Conservation (phyloP, 2,888 invertebrate genomes). For the Tuberolachnus salignus region DNA sequence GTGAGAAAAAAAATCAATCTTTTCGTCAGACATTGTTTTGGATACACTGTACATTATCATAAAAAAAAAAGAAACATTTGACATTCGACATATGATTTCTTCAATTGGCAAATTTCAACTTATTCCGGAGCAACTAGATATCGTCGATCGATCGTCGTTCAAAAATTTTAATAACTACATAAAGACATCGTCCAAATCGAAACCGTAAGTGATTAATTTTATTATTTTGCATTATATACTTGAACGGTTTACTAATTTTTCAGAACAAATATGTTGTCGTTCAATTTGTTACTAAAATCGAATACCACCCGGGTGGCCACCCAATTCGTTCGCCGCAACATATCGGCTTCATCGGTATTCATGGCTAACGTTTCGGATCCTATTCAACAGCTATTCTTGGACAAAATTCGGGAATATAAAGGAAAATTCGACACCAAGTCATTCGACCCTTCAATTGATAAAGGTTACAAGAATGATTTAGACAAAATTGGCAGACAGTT, state of each 20-base stretch:
- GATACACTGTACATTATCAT: conserved; percentile 26
- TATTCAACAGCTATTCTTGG: conserved; percentile 90
- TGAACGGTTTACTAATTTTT: neutral
- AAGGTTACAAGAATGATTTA: conserved; percentile 49
- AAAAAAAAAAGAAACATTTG: conserved; percentile 1
- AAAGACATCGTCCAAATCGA: neutral
- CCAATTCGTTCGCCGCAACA: conserved; percentile 67
- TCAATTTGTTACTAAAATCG: conserved; percentile 46
- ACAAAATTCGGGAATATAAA: conserved; percentile 89
- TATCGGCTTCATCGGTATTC: conserved; percentile 74
- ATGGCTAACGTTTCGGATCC: conserved; percentile 81
- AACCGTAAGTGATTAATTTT: conserved; percentile 6
- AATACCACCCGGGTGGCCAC: conserved; percentile 58
- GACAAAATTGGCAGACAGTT: conserved; percentile 38
- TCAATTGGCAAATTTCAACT: neutral
- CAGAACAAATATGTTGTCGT: conserved; percentile 33
- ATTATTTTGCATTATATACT: neutral
- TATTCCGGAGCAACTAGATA: too few species aligned
- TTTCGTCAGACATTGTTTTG: neutral
- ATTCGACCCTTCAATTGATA: conserved; percentile 46
- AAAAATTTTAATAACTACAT: neutral
- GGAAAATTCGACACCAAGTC: conserved; percentile 42
- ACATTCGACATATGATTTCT: conserved; percentile 40
- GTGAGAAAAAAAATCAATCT: neutral
- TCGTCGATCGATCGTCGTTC: neutral